Conservation (phyloP, 1,140 invertebrate species). For the Diachasmimorpha longicaudata region DNA sequence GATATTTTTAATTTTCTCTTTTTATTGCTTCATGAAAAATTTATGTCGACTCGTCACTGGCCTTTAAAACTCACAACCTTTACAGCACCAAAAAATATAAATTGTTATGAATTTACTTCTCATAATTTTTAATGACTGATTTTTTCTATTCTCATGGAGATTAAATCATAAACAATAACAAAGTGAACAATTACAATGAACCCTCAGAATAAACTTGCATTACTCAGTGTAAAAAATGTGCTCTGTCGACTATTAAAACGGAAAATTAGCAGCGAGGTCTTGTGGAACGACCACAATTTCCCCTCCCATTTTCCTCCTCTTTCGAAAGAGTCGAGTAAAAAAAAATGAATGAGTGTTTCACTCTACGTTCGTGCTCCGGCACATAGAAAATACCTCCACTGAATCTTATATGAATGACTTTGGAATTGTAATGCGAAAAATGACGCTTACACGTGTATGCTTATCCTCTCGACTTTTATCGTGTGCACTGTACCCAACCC, state of each 20-base stretch:
- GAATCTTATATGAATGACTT: conserved; percentile 12
- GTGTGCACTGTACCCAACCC: conserved; percentile 14
- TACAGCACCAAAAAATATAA: too few species aligned
- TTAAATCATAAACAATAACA: neutral
- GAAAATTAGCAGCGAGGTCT: conserved; percentile 33
- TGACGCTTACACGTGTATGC: conserved; percentile 5
- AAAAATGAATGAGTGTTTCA: neutral
- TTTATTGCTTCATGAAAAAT: too few species aligned
- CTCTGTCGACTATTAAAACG: neutral
- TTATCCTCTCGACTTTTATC: neutral
- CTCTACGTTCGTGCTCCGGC: neutral
- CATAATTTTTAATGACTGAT: too few species aligned
- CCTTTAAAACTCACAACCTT: too few species aligned
- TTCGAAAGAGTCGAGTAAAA: neutral
- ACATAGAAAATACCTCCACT: neutral
- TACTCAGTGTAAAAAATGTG: neutral
- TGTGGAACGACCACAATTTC: conserved; percentile 28
- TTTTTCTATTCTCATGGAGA: neutral
- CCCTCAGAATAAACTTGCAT: neutral
- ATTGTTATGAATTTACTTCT: too few species aligned
- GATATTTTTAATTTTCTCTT: too few species aligned
- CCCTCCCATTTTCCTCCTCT: neutral
- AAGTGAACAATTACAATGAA: too few species aligned
- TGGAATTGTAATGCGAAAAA: conserved; percentile 44
- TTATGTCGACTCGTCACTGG: too few species aligned